These are phyloP conservation scores for Tympanuchus pallidicinctus DNA, from an alignment of 2,113 vertebrate genomes.

Conservation along the genomic window DNA sequence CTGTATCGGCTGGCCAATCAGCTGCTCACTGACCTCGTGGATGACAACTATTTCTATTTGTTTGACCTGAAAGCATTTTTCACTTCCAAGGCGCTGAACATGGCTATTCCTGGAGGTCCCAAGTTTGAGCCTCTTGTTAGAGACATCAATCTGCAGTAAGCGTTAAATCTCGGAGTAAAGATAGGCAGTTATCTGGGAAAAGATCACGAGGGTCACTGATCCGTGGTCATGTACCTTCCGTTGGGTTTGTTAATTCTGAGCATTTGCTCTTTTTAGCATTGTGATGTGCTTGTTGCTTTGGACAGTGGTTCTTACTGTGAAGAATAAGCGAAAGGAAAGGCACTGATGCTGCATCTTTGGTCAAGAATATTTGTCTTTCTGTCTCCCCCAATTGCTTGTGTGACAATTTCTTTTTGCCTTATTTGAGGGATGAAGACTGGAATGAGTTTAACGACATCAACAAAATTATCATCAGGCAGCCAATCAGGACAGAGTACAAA, in stretches of 20 bases:
- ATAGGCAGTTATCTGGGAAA: not conserved
- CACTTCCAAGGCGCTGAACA: slow-evolving; percentile 97
- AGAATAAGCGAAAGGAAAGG: not conserved
- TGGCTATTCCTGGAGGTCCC: slow-evolving; percentile 98
- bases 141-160: slow-evolving; percentile 98
- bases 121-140: slow-evolving; percentile 98
- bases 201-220: not conserved
- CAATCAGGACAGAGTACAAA: slow-evolving; percentile 98
- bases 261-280: not conserved
- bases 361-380: not conserved
- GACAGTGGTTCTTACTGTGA: not conserved
- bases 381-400: accelerated
- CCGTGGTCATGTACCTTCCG: not conserved
- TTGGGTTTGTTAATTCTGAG: not conserved
- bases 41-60: slow-evolving; percentile 97
- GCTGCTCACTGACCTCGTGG: slow-evolving; percentile 95
- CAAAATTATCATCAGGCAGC: slow-evolving; percentile 98
- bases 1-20: slow-evolving; percentile 98
- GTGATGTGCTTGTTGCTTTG: not conserved
- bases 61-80: slow-evolving; percentile 99
- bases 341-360: accelerated
- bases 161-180: not conserved
- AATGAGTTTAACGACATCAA: slow-evolving; percentile 99
- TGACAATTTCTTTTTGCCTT: not conserved
- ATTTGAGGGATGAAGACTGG: slow-evolving; percentile 96